Evolutionary conservation across 2,797 vertebrate species (phyloP), one percentile per base, ranked within the genome.

Genomic region (Acrossocheilus wenchowensis): DNA sequence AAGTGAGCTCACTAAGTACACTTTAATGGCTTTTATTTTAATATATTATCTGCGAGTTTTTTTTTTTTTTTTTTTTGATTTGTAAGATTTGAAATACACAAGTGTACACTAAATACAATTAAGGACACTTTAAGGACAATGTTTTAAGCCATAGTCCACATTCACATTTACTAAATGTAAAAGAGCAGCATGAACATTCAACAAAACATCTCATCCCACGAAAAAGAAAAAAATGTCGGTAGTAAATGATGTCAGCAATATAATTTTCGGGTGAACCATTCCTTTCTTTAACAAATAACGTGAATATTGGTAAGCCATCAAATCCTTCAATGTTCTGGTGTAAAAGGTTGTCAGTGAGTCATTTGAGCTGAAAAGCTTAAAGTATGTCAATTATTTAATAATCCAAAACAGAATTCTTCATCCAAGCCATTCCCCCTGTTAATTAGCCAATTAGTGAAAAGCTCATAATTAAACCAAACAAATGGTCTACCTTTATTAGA

Each of bases 401-500:
- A 48, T 60, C 54, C 36, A 50, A 75, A 62, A 15, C 21, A 50
- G 8, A 77, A 66, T 60, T 77, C n/a, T 64, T 83, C 82, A 30
- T 72, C 34, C 68, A 17, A 66, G 36, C 43, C n/a, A 50, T 77
- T 68, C 39, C 60, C 54, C 50, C 15, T 41, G 36, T 34, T 45
- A 83, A 83, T 50, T 19, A 45, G 19, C 57, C 50, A 82, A 50
- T 79, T 83, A 60, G 41, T 52, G 34, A 57, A 74, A 78, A 69
- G 41, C 23, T 23, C 72, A 34, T 30, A 52, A 66, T 39, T 43
- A 78, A 77, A 50, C 2, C 39, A 81, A 73, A 45, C 72, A 39
- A 84, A 36, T 21, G 36, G 43, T 41, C 57, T 14, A 52, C 21
- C 79, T 80, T 21, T 74, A 69, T 23, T 48, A 36, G 60, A 34